Conservation (phyloP, 2,888 invertebrate species). For the Falcaria lacertinaria region DNA sequence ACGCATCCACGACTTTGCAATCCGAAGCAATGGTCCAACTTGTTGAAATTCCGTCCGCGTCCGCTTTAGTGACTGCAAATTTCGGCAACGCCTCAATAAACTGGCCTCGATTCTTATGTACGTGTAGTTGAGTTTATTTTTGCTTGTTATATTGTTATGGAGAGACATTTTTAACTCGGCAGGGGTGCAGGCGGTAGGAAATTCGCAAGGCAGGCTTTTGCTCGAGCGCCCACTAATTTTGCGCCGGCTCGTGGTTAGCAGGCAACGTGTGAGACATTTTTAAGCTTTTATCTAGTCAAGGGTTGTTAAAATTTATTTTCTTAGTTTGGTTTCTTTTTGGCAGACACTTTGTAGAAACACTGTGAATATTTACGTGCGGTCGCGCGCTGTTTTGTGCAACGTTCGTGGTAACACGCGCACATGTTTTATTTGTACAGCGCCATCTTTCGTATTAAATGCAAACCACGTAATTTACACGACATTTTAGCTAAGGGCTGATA, state of each 20-base stretch:
- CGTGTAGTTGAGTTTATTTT: constrained; percentile 42
- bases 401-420: neutral
- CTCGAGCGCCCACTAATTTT: constrained; percentile 71
- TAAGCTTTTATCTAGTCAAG: constrained; percentile 43
- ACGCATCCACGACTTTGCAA: constrained; percentile 36
- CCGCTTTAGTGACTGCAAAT: constrained; percentile 56
- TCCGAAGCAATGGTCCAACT: constrained; percentile 60
- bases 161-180: constrained; percentile 24
- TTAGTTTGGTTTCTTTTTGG: constrained; percentile 17
- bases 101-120: constrained; percentile 37
- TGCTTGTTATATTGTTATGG: constrained; percentile 20
- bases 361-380: constrained; percentile 1
- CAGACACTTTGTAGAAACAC: neutral
- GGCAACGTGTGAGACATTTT: constrained; percentile 63
- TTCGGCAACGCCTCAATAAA: constrained; percentile 38
- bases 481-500: too few relatives aligned
- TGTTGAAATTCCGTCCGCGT: constrained; percentile 76
- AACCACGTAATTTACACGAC: neutral
- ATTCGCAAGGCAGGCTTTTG: constrained; percentile 70
- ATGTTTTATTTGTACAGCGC: neutral
- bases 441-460: neutral
- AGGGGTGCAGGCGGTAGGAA: constrained; percentile 53
- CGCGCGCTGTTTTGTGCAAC: neutral
- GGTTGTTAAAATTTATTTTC: constrained; percentile 22
- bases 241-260: constrained; percentile 61